A percentile compares a stretch with the other conserved stretches of the same genome.
Evolutionary conservation across 2,888 invertebrate genomes (phyloP).

Genomic region (Hypena proboscidalis): DNA sequence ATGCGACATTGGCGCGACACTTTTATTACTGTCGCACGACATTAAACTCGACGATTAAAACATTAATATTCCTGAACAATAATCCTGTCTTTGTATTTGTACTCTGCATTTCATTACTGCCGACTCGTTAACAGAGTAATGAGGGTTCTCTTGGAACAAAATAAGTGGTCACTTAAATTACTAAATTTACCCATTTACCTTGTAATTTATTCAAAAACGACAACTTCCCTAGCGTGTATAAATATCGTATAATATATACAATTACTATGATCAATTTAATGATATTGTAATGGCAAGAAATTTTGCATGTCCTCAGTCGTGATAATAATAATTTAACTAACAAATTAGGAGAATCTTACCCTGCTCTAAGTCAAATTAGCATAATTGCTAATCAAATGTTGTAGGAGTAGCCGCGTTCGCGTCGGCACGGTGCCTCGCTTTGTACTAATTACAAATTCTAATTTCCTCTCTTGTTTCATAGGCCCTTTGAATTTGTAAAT

Average conservation of each 20-base stretch:
- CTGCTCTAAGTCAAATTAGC: constrained; percentile 83
- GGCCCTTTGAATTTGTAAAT: constrained; percentile 83
- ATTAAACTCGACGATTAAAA: constrained; percentile 66
- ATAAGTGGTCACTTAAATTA: too few species aligned
- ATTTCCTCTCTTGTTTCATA: constrained; percentile 82
- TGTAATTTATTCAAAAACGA: too few species aligned
- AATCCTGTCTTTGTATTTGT: constrained; percentile 39
- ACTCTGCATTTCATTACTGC: constrained; percentile 27
- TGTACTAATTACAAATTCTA: constrained; percentile 84
- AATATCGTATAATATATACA: constrained; percentile 1
- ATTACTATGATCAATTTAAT: constrained; percentile 30
- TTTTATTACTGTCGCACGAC: constrained; percentile 44
- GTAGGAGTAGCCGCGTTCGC: constrained; percentile 71
- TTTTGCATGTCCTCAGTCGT: constrained; percentile 60
- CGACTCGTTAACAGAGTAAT: constrained; percentile 5
- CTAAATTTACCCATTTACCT: too few species aligned
- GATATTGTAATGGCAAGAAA: constrained; percentile 46
- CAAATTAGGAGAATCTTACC: constrained; percentile 83
- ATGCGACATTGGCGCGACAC: constrained; percentile 22
- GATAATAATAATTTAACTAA: constrained; percentile 81
- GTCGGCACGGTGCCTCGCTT: constrained; percentile 63
- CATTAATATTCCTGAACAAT: constrained; percentile 54
- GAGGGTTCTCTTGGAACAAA: too few species aligned
- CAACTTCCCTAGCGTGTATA: too few species aligned
- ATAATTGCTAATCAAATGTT: constrained; percentile 85